Evolutionary conservation across 1,140 invertebrate genomes (phyloP).

Genomic region (Colletes latitarsis): DNA sequence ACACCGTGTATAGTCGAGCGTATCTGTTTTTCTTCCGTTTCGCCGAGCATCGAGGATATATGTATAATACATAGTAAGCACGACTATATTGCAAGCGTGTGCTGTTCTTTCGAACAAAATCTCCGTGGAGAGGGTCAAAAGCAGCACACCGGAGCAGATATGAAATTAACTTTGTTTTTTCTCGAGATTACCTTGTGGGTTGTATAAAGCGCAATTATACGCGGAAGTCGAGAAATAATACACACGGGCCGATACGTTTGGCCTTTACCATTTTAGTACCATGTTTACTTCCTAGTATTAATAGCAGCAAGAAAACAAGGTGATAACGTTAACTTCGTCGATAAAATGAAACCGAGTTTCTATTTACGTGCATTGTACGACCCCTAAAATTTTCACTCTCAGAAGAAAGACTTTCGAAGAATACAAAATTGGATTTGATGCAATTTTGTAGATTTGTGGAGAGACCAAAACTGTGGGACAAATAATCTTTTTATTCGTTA

Average conservation of each 20-base stretch:
- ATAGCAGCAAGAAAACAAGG: too few species aligned
- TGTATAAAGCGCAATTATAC: background rate
- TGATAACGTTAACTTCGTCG: too few species aligned
- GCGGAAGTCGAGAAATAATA: background rate
- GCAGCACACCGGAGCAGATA: background rate
- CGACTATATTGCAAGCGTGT: background rate
- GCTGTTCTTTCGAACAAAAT: background rate
- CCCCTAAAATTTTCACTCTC: too few species aligned
- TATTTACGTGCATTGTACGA: too few species aligned
- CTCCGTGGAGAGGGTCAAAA: background rate
- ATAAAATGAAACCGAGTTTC: too few species aligned
- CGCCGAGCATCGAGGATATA: background rate
- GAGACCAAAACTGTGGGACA: too few species aligned
- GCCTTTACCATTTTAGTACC: background rate
- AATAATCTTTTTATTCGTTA: too few species aligned
- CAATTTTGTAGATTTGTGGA: too few species aligned
- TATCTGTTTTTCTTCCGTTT: background rate
- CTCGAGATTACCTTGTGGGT: background rate
- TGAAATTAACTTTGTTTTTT: background rate
- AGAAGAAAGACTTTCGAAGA: too few species aligned
- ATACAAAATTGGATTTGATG: too few species aligned
- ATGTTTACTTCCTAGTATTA: background rate
- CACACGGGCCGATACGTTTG: background rate
- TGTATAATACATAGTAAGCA: background rate
- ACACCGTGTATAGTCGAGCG: background rate